Evolutionary conservation across 92 coral and sea anemone genomes (phyloP).

Genomic region (Epizoanthus fatuus): DNA sequence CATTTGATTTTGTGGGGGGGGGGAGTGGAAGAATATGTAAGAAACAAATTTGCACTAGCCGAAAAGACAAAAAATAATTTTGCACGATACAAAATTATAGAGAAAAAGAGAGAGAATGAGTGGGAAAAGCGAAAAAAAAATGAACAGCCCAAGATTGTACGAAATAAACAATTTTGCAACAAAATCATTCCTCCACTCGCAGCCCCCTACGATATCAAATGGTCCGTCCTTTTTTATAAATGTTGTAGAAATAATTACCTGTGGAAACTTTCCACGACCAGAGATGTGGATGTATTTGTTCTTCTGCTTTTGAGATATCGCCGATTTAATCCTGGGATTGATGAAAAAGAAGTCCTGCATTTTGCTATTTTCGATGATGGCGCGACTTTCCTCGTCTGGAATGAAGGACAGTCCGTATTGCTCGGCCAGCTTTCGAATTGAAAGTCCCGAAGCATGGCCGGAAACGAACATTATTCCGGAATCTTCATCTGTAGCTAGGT

Average conservation of each 20-base stretch:
- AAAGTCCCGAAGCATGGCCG: slow-evolving; percentile 81
- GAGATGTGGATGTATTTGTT: slow-evolving; percentile 84
- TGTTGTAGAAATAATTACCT: slow-evolving; percentile 26
- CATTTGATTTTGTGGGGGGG: no score
- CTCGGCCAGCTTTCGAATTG: slow-evolving; percentile 72
- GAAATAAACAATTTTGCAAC: no score
- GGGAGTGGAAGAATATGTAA: no score
- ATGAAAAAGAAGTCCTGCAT: slow-evolving; percentile 87
- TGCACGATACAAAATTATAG: no score
- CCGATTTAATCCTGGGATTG: slow-evolving; percentile 75
- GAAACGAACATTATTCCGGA: slow-evolving; percentile 75
- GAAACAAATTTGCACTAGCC: no score
- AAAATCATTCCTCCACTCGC: no score
- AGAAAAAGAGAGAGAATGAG: no score
- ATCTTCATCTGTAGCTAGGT: slow-evolving; percentile 78
- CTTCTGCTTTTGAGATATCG: slow-evolving; percentile 71
- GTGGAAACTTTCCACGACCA: slow-evolving; percentile 88
- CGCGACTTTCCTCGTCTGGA: slow-evolving; percentile 87
- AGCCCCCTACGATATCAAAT: neutral
- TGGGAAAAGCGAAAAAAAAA: no score
- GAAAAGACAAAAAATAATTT: no score
- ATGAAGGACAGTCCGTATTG: slow-evolving; percentile 82
- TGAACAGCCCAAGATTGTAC: no score
- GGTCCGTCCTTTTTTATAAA: neutral
- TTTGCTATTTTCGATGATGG: slow-evolving; percentile 84